Evolutionary conservation across 2,113 vertebrate genomes (phyloP).

Genomic region (Tragelaphus strepsiceros): DNA sequence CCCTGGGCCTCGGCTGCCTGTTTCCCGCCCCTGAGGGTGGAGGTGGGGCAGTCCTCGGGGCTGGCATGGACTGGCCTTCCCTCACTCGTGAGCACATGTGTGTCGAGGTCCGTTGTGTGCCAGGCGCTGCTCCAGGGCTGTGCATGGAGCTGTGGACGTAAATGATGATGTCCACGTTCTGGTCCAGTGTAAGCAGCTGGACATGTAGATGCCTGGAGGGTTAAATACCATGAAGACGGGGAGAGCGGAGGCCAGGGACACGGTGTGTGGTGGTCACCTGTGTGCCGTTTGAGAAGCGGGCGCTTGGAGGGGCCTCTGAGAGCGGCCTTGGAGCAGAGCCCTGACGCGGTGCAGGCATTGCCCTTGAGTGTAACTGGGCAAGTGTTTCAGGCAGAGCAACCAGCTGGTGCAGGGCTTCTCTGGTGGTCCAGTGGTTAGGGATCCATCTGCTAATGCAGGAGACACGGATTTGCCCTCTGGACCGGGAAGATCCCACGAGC

Average conservation of each 20-base stretch:
- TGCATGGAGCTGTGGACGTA: accelerated
- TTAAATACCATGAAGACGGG: accelerated
- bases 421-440: neutral
- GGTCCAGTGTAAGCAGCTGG: neutral
- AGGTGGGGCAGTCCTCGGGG: neutral
- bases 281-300: neutral
- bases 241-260: accelerated
- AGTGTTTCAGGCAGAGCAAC: neutral
- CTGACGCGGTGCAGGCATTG: neutral
- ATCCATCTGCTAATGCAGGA: neutral
- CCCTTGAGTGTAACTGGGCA: accelerated
- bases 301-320: no score
- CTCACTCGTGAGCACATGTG: neutral
- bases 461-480: neutral
- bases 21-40: neutral
- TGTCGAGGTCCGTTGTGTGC: neutral
- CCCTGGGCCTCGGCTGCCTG: accelerated
- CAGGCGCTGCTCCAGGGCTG: neutral
- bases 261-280: accelerated
- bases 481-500: neutral
- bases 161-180: accelerated
- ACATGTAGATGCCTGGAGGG: accelerated
- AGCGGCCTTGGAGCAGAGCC: neutral
- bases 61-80: neutral
- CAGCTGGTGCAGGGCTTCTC: neutral